Percentiles rank a stretch among this genome's conserved stretches.
These are phyloP conservation scores for Stenolophus ochropezus DNA, from an alignment of 2,888 invertebrate genomes.

Conservation along the genomic window DNA sequence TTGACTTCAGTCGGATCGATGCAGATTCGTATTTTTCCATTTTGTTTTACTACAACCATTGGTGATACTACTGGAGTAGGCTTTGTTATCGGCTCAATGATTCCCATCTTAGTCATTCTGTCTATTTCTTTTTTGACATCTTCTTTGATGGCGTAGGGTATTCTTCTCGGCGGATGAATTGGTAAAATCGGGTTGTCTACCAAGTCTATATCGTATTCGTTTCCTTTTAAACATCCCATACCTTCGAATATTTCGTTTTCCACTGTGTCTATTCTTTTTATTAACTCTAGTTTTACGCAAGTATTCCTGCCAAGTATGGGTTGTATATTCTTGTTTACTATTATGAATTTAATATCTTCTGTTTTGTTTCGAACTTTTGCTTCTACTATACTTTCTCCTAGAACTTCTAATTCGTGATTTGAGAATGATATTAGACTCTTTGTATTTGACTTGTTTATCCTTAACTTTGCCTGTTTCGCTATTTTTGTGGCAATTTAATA, in stretches of 20 bases:
- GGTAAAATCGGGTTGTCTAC: slow-evolving; percentile 32
- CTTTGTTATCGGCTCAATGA: slow-evolving; percentile 30
- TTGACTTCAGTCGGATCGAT: slow-evolving; percentile 53
- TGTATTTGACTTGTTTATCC: neutral
- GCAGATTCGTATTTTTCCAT: slow-evolving; percentile 48
- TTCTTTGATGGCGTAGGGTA: slow-evolving; percentile 65
- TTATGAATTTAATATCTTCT: slow-evolving; percentile 1
- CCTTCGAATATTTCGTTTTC: slow-evolving; percentile 6
- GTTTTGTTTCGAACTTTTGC: neutral
- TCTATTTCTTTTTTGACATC: slow-evolving; percentile 63
- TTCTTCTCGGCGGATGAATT: slow-evolving; percentile 61
- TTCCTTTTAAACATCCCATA: slow-evolving; percentile 65
- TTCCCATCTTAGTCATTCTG: slow-evolving; percentile 2
- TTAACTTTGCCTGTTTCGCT: neutral
- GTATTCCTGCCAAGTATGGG: slow-evolving; percentile 16
- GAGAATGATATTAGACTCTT: slow-evolving; percentile 6
- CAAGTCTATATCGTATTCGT: slow-evolving; percentile 19
- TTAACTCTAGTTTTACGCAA: neutral
- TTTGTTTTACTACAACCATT: slow-evolving; percentile 50
- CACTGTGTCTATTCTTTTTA: slow-evolving; percentile 8
- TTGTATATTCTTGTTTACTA: neutral
- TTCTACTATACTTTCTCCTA: slow-evolving; percentile 1
- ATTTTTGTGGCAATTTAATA: neutral
- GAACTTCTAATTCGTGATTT: neutral
- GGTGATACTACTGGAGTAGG: slow-evolving; percentile 50